Evolutionary conservation across 2,113 vertebrate species (phyloP).

Genomic region (Atlantisia rogersi): DNA sequence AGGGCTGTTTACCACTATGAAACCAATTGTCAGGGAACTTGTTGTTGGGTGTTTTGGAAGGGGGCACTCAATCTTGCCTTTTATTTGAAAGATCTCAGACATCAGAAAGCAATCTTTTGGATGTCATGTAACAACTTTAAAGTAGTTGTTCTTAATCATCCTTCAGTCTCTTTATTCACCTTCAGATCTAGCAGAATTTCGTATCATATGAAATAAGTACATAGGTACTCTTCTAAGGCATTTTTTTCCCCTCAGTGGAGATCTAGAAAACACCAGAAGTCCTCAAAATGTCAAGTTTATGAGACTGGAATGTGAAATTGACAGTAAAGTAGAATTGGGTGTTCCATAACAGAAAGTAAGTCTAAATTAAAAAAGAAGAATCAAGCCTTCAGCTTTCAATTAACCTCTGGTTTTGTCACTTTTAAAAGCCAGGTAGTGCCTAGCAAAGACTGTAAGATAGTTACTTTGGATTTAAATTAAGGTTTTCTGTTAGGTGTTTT

Average conservation of each 20-base stretch:
- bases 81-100: not conserved
- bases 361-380: not conserved
- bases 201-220: not conserved
- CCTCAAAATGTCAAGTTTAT: not conserved
- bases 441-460: not conserved
- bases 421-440: not conserved
- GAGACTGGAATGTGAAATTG: not conserved
- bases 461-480: not conserved
- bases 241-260: not conserved
- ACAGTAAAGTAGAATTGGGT: not conserved
- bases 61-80: not conserved
- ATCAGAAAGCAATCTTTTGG: not conserved
- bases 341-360: not conserved
- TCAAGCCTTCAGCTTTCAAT: not conserved
- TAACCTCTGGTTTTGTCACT: not conserved
- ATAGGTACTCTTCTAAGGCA: not conserved
- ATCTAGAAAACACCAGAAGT: not conserved
- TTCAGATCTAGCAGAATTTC: not conserved
- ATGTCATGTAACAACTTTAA: not conserved
- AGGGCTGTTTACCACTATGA: not conserved
- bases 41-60: not conserved
- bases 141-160: not conserved
- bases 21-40: not conserved
- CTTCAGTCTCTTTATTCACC: not conserved
- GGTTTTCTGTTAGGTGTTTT: conserved; percentile 1